Percentiles rank a stretch among this genome's conserved stretches.
These are phyloP conservation scores for Lates calcarifer DNA, from an alignment of 2,113 vertebrate genomes.

Conservation along the genomic window DNA sequence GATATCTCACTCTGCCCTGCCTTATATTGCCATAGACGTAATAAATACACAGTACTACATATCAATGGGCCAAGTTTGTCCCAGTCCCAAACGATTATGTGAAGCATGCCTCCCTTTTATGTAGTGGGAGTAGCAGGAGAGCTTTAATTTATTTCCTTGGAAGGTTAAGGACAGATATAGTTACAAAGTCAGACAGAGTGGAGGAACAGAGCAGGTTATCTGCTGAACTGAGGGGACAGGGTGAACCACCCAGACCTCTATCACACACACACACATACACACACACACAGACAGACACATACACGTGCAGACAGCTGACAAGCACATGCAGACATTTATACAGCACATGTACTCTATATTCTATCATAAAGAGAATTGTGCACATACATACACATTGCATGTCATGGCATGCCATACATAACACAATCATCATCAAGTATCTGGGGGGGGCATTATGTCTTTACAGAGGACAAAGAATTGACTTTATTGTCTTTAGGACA, in stretches of 20 bases:
- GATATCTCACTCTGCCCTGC: conserved; percentile 85
- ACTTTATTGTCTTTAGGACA: conserved; percentile 60
- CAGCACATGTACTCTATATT: background rate
- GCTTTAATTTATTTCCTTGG: conserved; percentile 79
- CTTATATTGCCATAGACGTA: conserved; percentile 86
- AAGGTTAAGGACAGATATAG: conserved; percentile 77
- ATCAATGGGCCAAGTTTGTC: conserved; percentile 86
- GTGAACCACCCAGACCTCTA: conserved; percentile 49
- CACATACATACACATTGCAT: background rate
- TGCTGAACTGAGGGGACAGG: conserved; percentile 56
- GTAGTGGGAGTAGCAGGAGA: conserved; percentile 70
- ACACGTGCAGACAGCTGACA: background rate
- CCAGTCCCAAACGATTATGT: conserved; percentile 83
- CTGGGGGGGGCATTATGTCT: conserved; percentile 1
- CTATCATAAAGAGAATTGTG: background rate
- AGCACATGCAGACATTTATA: background rate
- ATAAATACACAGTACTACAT: conserved; percentile 85
- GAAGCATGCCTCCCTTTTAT: conserved; percentile 77
- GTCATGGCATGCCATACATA: background rate
- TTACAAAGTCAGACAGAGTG: conserved; percentile 72
- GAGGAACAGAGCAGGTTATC: conserved; percentile 71
- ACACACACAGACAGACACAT: conserved; percentile 28
- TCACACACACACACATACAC: conserved; percentile 9
- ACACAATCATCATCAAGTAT: conserved; percentile 17
- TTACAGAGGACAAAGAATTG: conserved; percentile 35